These are phyloP conservation scores for Capra hircus DNA, from an alignment of 2,113 vertebrate species.

Conservation along the genomic window DNA sequence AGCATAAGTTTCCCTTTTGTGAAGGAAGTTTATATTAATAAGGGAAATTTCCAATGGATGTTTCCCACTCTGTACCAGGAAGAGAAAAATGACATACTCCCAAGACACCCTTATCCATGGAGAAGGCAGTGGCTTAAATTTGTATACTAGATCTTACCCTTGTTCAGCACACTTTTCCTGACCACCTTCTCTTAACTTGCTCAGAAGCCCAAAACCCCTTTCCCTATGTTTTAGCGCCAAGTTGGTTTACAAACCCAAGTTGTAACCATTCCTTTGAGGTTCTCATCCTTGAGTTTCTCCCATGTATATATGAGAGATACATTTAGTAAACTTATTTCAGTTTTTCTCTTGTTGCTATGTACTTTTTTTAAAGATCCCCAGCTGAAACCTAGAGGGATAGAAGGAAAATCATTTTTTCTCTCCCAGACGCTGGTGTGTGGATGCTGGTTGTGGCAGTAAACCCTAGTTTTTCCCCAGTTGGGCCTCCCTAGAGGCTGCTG, in stretches of 20 bases:
- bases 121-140: neutral
- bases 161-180: neutral
- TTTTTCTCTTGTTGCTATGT: neutral
- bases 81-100: neutral
- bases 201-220: neutral
- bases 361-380: neutral
- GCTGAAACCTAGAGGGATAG: neutral
- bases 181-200: neutral
- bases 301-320: neutral
- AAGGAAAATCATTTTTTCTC: neutral
- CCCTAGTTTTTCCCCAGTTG: neutral
- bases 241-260: neutral
- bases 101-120: neutral
- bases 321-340: neutral
- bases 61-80: neutral
- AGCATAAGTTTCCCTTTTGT: neutral
- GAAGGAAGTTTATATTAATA: neutral
- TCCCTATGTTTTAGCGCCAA: neutral
- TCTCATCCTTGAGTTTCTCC: neutral
- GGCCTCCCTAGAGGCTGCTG: neutral
- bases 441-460: neutral
- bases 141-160: neutral
- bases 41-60: neutral
- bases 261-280: neutral
- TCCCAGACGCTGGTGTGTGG: neutral